phyloP scores from a whole-genome alignment of 2,888 invertebrate species.

The Nephrocerus scutellatus region DNA sequence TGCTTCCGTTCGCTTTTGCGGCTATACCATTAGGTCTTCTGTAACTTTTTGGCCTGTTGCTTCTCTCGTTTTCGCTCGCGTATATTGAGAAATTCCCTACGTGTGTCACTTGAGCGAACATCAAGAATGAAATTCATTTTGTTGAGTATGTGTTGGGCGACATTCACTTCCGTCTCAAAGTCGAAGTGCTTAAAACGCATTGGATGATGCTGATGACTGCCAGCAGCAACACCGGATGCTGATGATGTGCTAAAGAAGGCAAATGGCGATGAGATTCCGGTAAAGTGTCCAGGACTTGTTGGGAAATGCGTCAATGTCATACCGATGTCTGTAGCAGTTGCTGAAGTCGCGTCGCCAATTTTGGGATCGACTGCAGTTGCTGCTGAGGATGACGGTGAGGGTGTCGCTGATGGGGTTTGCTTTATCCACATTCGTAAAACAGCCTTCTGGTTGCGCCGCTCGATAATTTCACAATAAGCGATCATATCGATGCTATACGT shows the following conservation, averaged over 20 bases:
- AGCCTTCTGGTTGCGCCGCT: conserved; percentile 65
- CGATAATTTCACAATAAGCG: conserved; percentile 78
- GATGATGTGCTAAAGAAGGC: conserved; percentile 21
- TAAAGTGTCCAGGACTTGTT: conserved; percentile 39
- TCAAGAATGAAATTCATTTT: conserved; percentile 84
- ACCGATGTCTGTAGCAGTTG: conserved; percentile 19
- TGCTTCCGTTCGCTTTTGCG: too few species aligned
- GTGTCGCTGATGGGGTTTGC: conserved; percentile 38
- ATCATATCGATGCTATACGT: conserved; percentile 80
- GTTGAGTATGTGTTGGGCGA: conserved; percentile 74
- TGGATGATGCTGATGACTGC: conserved; percentile 26
- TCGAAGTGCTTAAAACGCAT: conserved; percentile 75
- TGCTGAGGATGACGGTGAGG: conserved; percentile 22
- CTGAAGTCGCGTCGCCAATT: conserved; percentile 17
- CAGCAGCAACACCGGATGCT: conserved; percentile 21
- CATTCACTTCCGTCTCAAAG: conserved; percentile 72
- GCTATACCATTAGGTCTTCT: conserved; percentile 43
- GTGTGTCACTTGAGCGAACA: conserved; percentile 67
- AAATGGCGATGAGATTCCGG: conserved; percentile 30
- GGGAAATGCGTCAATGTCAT: conserved; percentile 31
- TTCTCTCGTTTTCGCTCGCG: conserved; percentile 53
- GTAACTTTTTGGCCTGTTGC: conserved; percentile 34
- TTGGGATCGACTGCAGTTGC: conserved; percentile 19
- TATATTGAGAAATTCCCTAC: conserved; percentile 73
- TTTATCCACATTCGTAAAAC: conserved; percentile 65